A percentile compares a stretch with the other conserved stretches of the same genome.
phyloP scores from a whole-genome alignment of 2,113 vertebrate genomes.

The Scolopax mira region DNA sequence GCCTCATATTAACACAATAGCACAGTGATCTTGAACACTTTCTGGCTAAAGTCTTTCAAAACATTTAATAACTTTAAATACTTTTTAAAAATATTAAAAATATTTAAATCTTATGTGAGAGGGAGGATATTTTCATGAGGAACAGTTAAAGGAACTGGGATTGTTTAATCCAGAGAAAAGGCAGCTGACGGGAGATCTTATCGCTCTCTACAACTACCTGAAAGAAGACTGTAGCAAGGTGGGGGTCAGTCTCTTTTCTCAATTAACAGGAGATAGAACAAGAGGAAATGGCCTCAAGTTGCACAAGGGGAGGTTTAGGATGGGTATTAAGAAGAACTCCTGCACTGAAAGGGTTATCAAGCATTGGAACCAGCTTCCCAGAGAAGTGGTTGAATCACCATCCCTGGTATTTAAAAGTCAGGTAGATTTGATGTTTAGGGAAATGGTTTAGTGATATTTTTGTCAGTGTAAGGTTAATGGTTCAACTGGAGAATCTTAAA shows the following conservation, averaged over 20 bases:
- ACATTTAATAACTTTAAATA: not conserved
- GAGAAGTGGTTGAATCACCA: not conserved
- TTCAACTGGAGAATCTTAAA: not conserved
- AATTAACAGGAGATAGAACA: not conserved
- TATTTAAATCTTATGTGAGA: not conserved
- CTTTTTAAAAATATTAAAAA: not conserved
- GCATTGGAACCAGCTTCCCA: not conserved
- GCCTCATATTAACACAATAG: not conserved
- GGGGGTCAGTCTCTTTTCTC: not conserved
- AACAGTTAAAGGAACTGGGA: not conserved
- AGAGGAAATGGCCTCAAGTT: not conserved
- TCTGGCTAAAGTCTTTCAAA: not conserved
- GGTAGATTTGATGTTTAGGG: not conserved
- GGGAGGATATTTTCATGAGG: not conserved
- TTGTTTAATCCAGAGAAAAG: not conserved
- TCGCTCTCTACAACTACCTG: not conserved
- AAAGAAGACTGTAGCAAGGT: not conserved
- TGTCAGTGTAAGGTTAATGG: not conserved
- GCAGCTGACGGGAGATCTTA: not conserved
- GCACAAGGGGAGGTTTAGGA: not conserved
- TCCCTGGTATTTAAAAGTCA: not conserved
- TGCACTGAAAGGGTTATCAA: not conserved
- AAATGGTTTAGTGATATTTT: not conserved
- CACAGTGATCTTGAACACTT: not conserved
- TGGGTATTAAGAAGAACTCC: not conserved